A percentile compares a stretch with the other conserved stretches of the same genome.
phyloP scores from a whole-genome alignment of 2,888 invertebrate genomes.

The Polydrusus cervinus region DNA sequence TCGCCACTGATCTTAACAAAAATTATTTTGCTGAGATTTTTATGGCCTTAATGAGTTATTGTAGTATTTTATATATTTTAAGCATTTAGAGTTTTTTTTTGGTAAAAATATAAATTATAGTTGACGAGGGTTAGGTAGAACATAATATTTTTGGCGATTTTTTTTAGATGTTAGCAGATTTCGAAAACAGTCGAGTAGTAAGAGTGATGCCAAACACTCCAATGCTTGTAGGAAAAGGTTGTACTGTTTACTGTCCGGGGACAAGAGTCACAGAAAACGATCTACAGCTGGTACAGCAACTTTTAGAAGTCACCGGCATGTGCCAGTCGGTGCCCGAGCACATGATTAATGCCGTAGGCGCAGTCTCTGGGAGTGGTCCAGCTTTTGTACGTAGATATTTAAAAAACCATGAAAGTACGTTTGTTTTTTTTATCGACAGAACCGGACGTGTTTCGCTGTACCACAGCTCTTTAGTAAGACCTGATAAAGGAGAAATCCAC shows the following conservation, averaged over 20 bases:
- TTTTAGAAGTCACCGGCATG: constrained; percentile 78
- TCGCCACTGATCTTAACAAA: no score
- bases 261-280: constrained; percentile 74
- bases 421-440: neutral
- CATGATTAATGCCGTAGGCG: constrained; percentile 85
- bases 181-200: constrained; percentile 73
- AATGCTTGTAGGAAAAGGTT: constrained; percentile 82
- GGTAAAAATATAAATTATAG: no score
- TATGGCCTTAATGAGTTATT: no score
- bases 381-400: constrained; percentile 81
- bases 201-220: constrained; percentile 94
- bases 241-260: constrained; percentile 77
- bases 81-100: no score
- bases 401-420: no score
- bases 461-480: no score
- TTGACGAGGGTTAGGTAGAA: no score
- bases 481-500: no score
- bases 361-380: constrained; percentile 90
- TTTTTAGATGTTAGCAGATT: constrained; percentile 60
- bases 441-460: no score
- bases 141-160: neutral
- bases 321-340: constrained; percentile 84
- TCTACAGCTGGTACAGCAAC: constrained; percentile 74
- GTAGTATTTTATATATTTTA: no score
- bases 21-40: no score